Percentiles rank a stretch among this genome's conserved stretches.
Evolutionary conservation across 2,797 vertebrate genomes (phyloP).

Genomic region (Valencia hispanica): DNA sequence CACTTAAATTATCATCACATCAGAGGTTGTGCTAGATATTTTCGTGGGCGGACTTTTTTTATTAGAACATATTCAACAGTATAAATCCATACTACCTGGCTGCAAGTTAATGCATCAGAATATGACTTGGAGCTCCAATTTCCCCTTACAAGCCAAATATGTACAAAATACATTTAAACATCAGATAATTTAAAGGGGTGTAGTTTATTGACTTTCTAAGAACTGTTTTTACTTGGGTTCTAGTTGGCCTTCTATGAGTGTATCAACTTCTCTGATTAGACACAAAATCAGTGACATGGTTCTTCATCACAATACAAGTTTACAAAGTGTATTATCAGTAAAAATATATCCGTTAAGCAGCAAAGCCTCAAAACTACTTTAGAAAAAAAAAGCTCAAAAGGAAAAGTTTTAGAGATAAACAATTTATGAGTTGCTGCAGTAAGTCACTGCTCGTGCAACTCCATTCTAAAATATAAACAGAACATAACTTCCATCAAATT

Average conservation of each 20-base stretch:
- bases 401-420: background rate
- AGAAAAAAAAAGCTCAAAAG: background rate
- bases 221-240: background rate
- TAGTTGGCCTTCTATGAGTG: background rate
- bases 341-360: background rate
- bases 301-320: background rate
- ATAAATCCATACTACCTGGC: too few species aligned
- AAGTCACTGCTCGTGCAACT: background rate
- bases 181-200: background rate
- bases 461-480: background rate
- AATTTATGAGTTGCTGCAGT: conserved; percentile 2
- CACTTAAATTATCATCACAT: too few species aligned
- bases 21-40: too few species aligned
- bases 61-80: too few species aligned
- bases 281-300: background rate
- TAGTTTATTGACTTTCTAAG: background rate
- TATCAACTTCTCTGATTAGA: background rate
- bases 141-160: background rate
- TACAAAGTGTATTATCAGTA: background rate
- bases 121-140: conserved; percentile 4
- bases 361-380: background rate
- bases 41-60: too few species aligned
- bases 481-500: background rate
- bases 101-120: background rate
- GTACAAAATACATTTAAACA: background rate